Base-by-base conservation (phyloP, 2,888 invertebrate genomes). In the Cylindroiulus punctatus region DNA sequence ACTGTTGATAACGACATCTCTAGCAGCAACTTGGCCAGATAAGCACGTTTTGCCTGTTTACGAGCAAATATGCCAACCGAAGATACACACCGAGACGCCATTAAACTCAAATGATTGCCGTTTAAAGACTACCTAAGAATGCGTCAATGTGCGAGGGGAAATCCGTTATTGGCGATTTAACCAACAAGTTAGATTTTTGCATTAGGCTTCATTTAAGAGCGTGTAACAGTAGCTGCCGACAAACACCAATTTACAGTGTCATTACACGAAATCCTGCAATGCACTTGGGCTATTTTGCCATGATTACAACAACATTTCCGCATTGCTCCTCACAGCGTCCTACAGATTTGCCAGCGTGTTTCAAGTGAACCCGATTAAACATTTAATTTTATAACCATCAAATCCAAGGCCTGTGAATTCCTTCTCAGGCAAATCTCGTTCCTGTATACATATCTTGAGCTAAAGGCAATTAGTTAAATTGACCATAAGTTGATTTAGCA, bases 11-110 rank as follows among this genome's bases (percentile, higher is more conserved):
- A 65, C 65, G 65, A 65, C 26, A 65, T 65, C 26, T 65, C 65
- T 65, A 26, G 26, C 22, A 65, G 22, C 22, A 26, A 65, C n/a
- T 65, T 65, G 22, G 22, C n/a, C 65, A 65, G 65, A 65, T 26
- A 65, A 26, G 65, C 65, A 65, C 65, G 65, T 65, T n/a, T 65
- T 65, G 65, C 65, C 65, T 65, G 65, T 65, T 65, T 65, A 65
- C 65, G 65, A 65, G 65, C 65, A 65, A 65, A 65, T 65, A 65
- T 65, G 65, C 65, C 65, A 65, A 26, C 22, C 26, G 0, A 26
- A 65, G 65, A 65, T 65, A 65, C 65, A 65, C 65, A 65, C 65
- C 22, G 5, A 26, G 65, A 65, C 65, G 65, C 65, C 65, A 26
- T 65, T 65, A 65, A 65, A 65, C 65, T 65, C 65, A 65, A 65